Base-by-base conservation (phyloP, 2,888 invertebrate genomes). In the Tachystola acroxantha region DNA sequence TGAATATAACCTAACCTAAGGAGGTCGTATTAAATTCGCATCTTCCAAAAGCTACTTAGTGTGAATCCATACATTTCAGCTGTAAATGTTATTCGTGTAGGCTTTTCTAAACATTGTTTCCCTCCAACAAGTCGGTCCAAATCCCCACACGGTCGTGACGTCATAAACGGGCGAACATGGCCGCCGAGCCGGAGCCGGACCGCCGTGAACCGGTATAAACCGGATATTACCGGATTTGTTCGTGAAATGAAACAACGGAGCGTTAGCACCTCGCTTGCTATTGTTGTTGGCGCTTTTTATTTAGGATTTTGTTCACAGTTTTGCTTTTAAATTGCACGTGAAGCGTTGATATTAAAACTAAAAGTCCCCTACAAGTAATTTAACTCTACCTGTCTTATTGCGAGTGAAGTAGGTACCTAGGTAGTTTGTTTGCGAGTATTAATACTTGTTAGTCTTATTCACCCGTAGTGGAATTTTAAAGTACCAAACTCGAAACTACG, bases 201-300 rank as follows among this genome's bases (percentile, higher is more conserved):
- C 7, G 33, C 43, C 42, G 44, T 47, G 10, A 27, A 19, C 56
- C 50, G 61, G 55, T 41, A 44, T 47, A 9, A 27, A 19, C 56
- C 50, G 61, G 55, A 51, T 61, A 58, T 51, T 50, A 36, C 51
- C 53, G 46, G 53, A 50, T 61, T 55, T 53, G 53, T 45, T 46
- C 46, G 49, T 39, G 50, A 63, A 58, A 60, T 58, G 52, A 57
- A 53, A 48, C 52, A 45, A 37, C 47, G 47, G 37, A 16, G 16
- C 13, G 16, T 38, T 34, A 39, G 39, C 26, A 35, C 39, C 32
- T 39, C 7, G 34, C 37, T 45, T 34, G 35, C 26, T 25, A 24
- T n/a, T n/a, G 45, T 44, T 39, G 36, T 37, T 14, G 9, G 7
- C 4, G 13, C 7, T 29, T 31, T n/a, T 10, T 30, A 5, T 9